Conservation (phyloP, 2,113 vertebrate species). For the Numenius arquata region DNA sequence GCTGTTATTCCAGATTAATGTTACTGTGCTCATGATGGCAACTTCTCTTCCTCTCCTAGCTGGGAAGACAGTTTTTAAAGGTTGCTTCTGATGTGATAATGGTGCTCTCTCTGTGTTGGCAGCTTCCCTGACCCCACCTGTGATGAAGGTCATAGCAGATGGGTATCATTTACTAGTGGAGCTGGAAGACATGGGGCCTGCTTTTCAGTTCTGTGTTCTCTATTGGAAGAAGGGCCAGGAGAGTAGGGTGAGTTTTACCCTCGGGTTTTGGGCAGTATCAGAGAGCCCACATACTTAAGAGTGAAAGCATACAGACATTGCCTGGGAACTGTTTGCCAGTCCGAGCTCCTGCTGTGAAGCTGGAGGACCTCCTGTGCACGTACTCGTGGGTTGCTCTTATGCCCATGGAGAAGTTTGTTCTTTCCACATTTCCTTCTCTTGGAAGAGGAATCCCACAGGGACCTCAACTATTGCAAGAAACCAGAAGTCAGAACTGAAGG, state of each 20-base stretch:
- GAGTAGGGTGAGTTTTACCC: conserved; percentile 59
- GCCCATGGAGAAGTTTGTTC: not conserved
- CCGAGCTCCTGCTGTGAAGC: not conserved
- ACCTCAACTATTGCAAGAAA: not conserved
- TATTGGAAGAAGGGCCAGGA: conserved; percentile 69
- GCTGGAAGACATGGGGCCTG: conserved; percentile 72
- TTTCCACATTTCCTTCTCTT: not conserved
- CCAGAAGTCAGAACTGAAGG: not conserved
- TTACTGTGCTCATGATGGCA: not conserved
- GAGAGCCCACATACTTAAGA: not conserved
- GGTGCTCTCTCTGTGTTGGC: conserved; percentile 39
- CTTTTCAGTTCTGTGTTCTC: conserved; percentile 63
- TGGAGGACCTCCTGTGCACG: not conserved
- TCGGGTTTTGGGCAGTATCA: not conserved
- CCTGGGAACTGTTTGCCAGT: not conserved
- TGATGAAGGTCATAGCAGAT: conserved; percentile 46
- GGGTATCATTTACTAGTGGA: conserved; percentile 68
- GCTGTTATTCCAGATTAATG: not conserved
- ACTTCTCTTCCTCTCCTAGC: not conserved
- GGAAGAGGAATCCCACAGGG: not conserved
- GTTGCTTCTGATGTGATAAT: not conserved
- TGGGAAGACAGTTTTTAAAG: not conserved
- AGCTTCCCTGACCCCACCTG: conserved; percentile 72
- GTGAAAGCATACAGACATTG: not conserved
- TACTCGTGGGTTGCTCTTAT: not conserved